phyloP scores from a whole-genome alignment of 2,888 invertebrate species.

The Dasysyrphus tricinctus region DNA sequence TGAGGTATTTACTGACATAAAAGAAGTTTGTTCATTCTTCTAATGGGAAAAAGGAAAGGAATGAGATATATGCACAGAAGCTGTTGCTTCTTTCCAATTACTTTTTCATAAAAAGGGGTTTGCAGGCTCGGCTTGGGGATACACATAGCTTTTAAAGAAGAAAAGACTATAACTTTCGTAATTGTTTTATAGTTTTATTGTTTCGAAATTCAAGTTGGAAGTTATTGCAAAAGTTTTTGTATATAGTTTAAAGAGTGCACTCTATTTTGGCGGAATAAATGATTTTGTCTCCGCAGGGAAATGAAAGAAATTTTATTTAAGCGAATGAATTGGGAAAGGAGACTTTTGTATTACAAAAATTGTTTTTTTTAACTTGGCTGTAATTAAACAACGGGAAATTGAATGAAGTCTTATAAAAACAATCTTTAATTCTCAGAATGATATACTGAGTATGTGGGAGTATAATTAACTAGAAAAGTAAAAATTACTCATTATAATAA shows the following conservation, averaged over 20 bases:
- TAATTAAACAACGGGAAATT: conserved; percentile 1
- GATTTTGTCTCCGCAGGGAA: conserved; percentile 47
- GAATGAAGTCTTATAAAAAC: neutral
- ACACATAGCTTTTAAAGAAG: conserved; percentile 36
- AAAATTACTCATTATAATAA: neutral
- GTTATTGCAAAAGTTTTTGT: conserved; percentile 67
- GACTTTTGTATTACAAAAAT: conserved; percentile 5
- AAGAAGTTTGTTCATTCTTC: conserved; percentile 47
- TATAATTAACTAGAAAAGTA: neutral
- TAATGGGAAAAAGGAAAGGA: neutral
- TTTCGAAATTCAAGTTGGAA: conserved; percentile 63
- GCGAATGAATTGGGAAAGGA: conserved; percentile 43
- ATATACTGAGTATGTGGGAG: neutral
- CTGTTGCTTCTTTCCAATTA: conserved; percentile 39
- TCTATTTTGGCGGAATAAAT: conserved; percentile 38
- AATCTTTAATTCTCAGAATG: conserved; percentile 1
- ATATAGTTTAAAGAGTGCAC: neutral
- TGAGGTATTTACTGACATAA: conserved; percentile 71
- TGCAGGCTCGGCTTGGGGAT: neutral
- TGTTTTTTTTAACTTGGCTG: conserved; percentile 12
- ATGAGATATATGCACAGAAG: conserved; percentile 3
- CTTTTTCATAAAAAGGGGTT: neutral
- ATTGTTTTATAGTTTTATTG: conserved; percentile 71
- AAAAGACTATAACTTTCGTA: conserved; percentile 59
- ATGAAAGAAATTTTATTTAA: conserved; percentile 49